Evolutionary conservation across 2,797 vertebrate species (phyloP).

Genomic region (Nothura maculosa): DNA sequence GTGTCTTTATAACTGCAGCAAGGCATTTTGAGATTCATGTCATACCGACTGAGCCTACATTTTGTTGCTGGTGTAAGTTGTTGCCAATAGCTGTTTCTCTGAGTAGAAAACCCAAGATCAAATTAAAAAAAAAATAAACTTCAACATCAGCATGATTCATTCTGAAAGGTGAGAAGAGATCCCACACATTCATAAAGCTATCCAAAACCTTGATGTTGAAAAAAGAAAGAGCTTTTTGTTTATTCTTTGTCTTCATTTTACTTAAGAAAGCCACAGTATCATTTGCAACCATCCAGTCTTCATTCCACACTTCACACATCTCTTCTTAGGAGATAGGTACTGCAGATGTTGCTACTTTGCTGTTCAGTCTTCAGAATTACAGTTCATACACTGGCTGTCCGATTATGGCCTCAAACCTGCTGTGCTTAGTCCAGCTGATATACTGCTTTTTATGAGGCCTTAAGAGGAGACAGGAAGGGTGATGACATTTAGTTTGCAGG

Average conservation of each 20-base stretch:
- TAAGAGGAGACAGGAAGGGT: slow-evolving; percentile 39
- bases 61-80: background rate
- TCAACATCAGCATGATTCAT: background rate
- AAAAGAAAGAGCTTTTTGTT: background rate
- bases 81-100: background rate
- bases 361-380: background rate
- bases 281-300: background rate
- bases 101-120: background rate
- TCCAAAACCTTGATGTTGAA: background rate
- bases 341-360: background rate
- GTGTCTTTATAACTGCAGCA: background rate
- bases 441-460: background rate
- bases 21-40: background rate
- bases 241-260: background rate
- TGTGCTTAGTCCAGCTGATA: background rate
- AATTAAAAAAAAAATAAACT: background rate
- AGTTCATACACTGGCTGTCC: background rate
- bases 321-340: background rate
- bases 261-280: background rate
- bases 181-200: background rate
- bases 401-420: background rate
- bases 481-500: slow-evolving; percentile 61
- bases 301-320: background rate
- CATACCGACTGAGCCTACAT: background rate
- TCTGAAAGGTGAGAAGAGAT: background rate